phyloP scores from a whole-genome alignment of 2,113 vertebrate genomes.

The Hydropotes inermis region DNA sequence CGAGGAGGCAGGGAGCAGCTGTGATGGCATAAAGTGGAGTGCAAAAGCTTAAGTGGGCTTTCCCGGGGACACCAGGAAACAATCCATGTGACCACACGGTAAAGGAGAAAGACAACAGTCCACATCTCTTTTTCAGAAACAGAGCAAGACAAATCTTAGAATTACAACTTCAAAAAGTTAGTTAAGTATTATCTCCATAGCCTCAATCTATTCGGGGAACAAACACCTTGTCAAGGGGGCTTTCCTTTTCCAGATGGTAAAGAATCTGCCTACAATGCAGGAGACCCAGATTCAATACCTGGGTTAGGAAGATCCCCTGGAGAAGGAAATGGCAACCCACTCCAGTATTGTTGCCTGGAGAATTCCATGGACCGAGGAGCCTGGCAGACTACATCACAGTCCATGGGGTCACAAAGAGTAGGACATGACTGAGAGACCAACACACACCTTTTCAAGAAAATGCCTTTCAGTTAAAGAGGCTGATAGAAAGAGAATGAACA shows the following conservation, averaged over 20 bases:
- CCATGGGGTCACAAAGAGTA: background rate
- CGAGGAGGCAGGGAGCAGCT: background rate
- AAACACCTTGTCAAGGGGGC: background rate
- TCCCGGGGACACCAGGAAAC: background rate
- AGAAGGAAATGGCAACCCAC: background rate
- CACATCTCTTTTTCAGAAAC: background rate
- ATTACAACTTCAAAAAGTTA: background rate
- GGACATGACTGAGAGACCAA: background rate
- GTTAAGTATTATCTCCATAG: background rate
- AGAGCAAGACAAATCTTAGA: background rate
- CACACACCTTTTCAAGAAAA: constrained; percentile 4
- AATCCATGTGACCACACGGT: background rate
- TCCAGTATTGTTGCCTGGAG: background rate
- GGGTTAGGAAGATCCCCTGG: background rate
- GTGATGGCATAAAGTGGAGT: background rate
- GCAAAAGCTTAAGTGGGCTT: background rate
- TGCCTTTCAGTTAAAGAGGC: constrained; percentile 28
- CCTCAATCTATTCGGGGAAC: background rate
- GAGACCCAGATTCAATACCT: background rate
- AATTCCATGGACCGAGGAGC: background rate
- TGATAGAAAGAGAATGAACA: background rate
- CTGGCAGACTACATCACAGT: background rate
- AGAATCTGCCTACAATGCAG: background rate
- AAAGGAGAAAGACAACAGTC: background rate
- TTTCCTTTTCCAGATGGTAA: background rate